Percentiles rank a stretch among this genome's conserved stretches.
Conservation (phyloP, 2,113 vertebrate species). For the Azemiops feae region DNA sequence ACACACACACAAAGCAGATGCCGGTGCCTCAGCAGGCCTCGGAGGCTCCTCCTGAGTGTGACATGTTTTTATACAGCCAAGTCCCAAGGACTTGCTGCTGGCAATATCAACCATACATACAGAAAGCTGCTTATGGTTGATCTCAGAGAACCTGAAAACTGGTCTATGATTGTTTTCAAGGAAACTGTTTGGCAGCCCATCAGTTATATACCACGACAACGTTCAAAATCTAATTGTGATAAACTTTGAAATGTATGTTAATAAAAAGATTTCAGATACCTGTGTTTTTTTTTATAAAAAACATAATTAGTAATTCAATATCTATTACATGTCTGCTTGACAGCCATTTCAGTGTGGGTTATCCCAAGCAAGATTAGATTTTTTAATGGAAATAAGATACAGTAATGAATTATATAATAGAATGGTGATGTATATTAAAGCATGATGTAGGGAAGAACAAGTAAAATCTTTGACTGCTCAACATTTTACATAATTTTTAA, state of each 20-base stretch:
- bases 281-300: background rate
- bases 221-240: background rate
- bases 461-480: background rate
- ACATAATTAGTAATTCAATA: background rate
- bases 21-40: conserved; percentile 62
- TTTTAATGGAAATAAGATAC: background rate
- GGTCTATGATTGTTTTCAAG: conserved; percentile 49
- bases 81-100: conserved; percentile 66
- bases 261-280: background rate
- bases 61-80: conserved; percentile 55
- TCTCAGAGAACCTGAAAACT: conserved; percentile 59
- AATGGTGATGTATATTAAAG: background rate
- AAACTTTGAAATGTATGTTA: background rate
- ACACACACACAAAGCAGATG: conserved; percentile 70
- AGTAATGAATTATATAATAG: background rate
- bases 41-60: conserved; percentile 60
- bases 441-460: background rate
- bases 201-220: conserved; percentile 4
- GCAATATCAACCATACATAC: conserved; percentile 67
- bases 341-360: background rate
- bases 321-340: background rate
- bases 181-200: conserved; percentile 26
- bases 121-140: conserved; percentile 60
- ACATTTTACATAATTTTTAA: background rate
- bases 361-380: background rate